Evolutionary conservation across 2,797 vertebrate genomes (phyloP), one percentile per base, ranked within the genome.

Genomic region (Erithacus rubecula): DNA sequence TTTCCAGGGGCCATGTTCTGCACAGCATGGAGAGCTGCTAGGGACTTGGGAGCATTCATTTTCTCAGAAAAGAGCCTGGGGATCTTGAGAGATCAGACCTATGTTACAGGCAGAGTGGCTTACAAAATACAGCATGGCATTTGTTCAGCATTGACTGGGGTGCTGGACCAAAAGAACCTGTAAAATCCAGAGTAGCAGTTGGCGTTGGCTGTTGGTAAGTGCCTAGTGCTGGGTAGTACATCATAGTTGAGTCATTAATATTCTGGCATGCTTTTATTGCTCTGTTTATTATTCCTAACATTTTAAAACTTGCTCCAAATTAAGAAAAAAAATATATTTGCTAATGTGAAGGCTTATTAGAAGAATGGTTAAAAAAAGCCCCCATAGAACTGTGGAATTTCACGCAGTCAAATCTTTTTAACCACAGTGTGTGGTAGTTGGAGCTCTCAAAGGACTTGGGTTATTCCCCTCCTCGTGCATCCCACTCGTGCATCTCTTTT

Each of bases 1-100:
- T 91, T 94, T 94, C 83, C 64, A 65, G 46, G 67, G 83, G 22
- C 85, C 93, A 87, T 70, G 77, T 75, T 87, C 83, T 77, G 49
- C 80, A 43, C 77, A 88, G 87, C 67, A 6, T 62, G 78, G 71
- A 90, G 69, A 47, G 12, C 62, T 83, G 30, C 53, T 58, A 72
- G 63, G 32, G 59, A 43, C 70, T 8, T 74, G 84, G 74, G 83
- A 93, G 63, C 51, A 69, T 87, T 91, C 70, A 74, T 76, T 86
- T 77, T 16, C 81, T 86, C 1, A 0, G 51, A 39, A 65, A 63
- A 90, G 70, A 87, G 74, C 81, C 68, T 65, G 49, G 56, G 37
- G 80, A 79, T 88, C 92, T 87, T 16, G 3, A 59, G 72, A 83
- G 30, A 76, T 92, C 87, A 92, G 63, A 69, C 59, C 78, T 60